Conservation (phyloP, 2,113 vertebrate genomes). For the Dicerorhinus sumatrensis region DNA sequence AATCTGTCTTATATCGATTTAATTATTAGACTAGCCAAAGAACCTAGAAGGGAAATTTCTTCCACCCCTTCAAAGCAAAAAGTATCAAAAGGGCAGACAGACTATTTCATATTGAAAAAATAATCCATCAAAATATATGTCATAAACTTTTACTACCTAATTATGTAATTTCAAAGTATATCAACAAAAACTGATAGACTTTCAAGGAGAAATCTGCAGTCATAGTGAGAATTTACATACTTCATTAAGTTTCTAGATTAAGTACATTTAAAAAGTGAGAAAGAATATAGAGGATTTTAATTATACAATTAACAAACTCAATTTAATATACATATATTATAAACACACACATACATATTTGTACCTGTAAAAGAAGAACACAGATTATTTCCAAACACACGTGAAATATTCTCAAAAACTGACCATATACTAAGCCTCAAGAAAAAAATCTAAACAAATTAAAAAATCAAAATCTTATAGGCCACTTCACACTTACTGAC, state of each 20-base stretch:
- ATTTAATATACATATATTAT: not conserved
- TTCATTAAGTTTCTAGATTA: not conserved
- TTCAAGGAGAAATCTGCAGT: not conserved
- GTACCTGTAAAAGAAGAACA: not conserved
- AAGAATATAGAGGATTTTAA: not conserved
- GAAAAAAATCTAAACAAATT: not conserved
- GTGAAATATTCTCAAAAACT: not conserved
- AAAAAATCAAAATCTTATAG: not conserved
- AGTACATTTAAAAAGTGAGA: not conserved
- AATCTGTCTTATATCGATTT: too few species aligned
- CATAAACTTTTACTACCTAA: not conserved
- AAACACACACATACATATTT: not conserved
- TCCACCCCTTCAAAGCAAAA: not conserved
- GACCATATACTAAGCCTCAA: not conserved
- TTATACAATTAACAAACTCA: not conserved
- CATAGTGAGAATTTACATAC: not conserved
- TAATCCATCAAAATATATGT: not conserved
- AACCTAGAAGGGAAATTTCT: too few species aligned
- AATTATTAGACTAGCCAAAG: too few species aligned
- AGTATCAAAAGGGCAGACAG: not conserved
- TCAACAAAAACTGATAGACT: constrained; percentile 15
- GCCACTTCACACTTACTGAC: not conserved
- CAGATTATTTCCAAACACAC: not conserved
- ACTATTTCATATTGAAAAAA: constrained; percentile 16
- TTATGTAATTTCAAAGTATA: not conserved